phyloP scores from a whole-genome alignment of 2,113 vertebrate genomes.

The Tragelaphus scriptus region DNA sequence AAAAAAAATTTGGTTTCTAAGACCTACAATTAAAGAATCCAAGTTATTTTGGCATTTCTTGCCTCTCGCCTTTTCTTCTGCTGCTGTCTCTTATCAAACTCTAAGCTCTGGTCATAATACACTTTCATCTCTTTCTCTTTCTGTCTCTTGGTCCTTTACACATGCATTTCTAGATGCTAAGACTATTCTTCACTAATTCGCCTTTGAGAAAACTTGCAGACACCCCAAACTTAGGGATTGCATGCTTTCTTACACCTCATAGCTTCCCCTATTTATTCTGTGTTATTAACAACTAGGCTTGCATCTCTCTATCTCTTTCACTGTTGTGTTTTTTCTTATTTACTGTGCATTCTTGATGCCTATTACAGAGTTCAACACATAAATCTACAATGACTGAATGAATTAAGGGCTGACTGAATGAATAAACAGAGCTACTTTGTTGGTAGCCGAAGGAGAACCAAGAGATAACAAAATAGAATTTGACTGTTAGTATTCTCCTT shows the following conservation, averaged over 20 bases:
- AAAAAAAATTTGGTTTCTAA: background rate
- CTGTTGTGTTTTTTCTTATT: background rate
- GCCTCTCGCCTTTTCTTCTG: background rate
- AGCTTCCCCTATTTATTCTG: background rate
- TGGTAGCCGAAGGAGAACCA: background rate
- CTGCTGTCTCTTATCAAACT: background rate
- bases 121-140: background rate
- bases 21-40: background rate
- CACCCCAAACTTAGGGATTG: background rate
- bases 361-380: background rate
- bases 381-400: background rate
- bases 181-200: background rate
- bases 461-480: background rate
- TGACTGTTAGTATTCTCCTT: background rate
- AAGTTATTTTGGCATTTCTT: background rate
- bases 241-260: rapidly evolving
- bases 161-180: background rate
- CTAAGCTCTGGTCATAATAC: background rate
- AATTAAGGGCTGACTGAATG: background rate
- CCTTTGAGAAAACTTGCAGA: background rate
- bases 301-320: background rate
- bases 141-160: background rate
- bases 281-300: background rate
- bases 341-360: background rate
- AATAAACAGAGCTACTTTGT: background rate